Evolutionary conservation across 2,113 vertebrate genomes (phyloP), one percentile per base, ranked within the genome.

Genomic region (Manacus vitellinus): DNA sequence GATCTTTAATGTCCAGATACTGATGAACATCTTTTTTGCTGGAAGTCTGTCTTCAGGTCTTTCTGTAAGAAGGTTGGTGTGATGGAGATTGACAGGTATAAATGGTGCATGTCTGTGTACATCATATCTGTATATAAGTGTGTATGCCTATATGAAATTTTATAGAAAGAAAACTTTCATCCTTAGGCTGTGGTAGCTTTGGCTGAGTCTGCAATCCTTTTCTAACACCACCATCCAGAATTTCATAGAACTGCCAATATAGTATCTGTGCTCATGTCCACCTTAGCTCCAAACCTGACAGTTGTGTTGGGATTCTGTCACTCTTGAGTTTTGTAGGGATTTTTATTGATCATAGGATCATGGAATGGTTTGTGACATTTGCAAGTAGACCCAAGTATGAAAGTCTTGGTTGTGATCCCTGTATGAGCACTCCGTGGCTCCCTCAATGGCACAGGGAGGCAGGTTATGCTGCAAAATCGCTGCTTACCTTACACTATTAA

Each of bases 191-290:
- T 19, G 46, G 58, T 6, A 46, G 5, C 5, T 18, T 83, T 59
- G 72, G 9, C 46, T 51, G 55, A 73, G 18, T 70, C 54, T 67
- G 30, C 39, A 12, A 76, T 88, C 20, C 21, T 75, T 19, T 67
- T 86, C 30, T 33, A 51, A 30, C 21, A 80, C 14, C 37, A 31
- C 17, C 20, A 59, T 22, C 6, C 15, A 87, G 59, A 74, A 67
- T 71, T 74, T 55, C 51, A 41, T 73, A 59, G 30, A 77, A 51
- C 27, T 47, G 16, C 37, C 56, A 33, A 31, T 70, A 25, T 5
- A 28, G 24, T 66, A 63, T 16, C 24, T 0, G 1, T 2, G 4
- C 13, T 28, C 0, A 1, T 7, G 25, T 52, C 35, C 59, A 31
- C 35, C 14, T 44, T 54, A n/a, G 37, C 72, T 59, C n/a, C 52